Base-by-base conservation (phyloP, 2,113 vertebrate species). In the Nicator chloris region DNA sequence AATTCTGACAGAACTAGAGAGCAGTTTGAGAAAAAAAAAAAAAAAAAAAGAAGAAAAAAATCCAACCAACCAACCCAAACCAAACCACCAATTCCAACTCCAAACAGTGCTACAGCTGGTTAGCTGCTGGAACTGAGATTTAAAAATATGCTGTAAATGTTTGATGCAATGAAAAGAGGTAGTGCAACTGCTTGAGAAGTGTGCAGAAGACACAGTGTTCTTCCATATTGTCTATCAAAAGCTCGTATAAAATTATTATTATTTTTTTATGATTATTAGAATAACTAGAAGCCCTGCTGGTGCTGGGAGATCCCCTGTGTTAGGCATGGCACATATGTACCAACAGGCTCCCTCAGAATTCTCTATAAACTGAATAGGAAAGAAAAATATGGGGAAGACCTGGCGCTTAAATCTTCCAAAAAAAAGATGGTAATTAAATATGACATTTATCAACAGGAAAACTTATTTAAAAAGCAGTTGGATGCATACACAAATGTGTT, bases 51-150 rank as follows among this genome's bases (percentile, higher is more conserved):
- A 54, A 21, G 3, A 5, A 20, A 33, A 54, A 26, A 37, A 45
- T 10, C 42, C 10, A 63, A 30, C 20, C 20, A 59, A 35, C 17
- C 18, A 56, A n/a, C 26, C 5, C 39, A 14, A 39, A 9, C 1
- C 7, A 22, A 39, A 19, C 20, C 13, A 63, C 10, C 13, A 11
- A 10, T 5, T 1, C 17, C 20, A 49, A 31, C 1, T 10, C 5
- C 26, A 47, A 89, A 40, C 15, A 53, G 24, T 31, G 15, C 3
- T 56, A 57, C 10, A 88, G 28, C 9, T 30, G 14, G 19, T n/a
- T 21, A 37, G 22, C 26, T 64, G 37, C 35, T 71, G 44, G 63
- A 59, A 42, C 6, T 50, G 47, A 73, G 35, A 31, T 54, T 57
- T 73, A 9, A 90, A 69, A 61, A 35, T 0, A 0, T 77, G 7